Evolutionary conservation across 2,888 invertebrate genomes (phyloP), one percentile per base, ranked within the genome.

Genomic region (Alsophila aescularia): DNA sequence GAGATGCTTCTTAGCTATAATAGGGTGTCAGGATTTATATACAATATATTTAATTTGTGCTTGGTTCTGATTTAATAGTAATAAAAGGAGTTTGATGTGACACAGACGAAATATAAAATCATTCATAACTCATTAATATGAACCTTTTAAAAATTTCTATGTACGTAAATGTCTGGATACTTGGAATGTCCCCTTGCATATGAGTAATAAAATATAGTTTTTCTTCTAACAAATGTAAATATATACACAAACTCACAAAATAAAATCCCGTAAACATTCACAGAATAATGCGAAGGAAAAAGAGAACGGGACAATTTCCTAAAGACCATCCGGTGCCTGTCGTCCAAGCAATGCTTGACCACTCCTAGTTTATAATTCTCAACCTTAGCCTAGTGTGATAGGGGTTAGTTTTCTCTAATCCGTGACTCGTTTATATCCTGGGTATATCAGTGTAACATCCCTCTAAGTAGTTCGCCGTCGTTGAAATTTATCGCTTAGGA

Each of bases 261-360:
- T 37, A 40, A 34, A n/a, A n/a, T 44, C 34, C 29, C 39, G 48
- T 44, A 37, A 49, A 54, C 35, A 43, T 34, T 44, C 14, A 14
- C 34, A 49, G 49, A 49, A 44, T 49, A 44, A 49, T 49, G 12
- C 39, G 34, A 39, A 53, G 39, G 49, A 51, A 64, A 52, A 52
- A 56, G 47, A 50, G 47, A 45, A 48, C 51, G 52, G 52, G 60
- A 62, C 66, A 60, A 66, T 66, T 66, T 66, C 63, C 60, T 63
- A 64, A 61, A 66, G 63, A 60, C 58, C 59, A 56, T 54, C 59
- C 56, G 55, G 54, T 31, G 58, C 15, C 54, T 37, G 51, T 43
- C 51, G 53, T 42, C 59, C 44, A 12, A 40, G 40, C 18, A 35
- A 8, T 37, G 49, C 56, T 60, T 62, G 57, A 60, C 60, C 60